Conservation (phyloP, 2,113 vertebrate genomes). For the Cricetomys ansorgei region DNA sequence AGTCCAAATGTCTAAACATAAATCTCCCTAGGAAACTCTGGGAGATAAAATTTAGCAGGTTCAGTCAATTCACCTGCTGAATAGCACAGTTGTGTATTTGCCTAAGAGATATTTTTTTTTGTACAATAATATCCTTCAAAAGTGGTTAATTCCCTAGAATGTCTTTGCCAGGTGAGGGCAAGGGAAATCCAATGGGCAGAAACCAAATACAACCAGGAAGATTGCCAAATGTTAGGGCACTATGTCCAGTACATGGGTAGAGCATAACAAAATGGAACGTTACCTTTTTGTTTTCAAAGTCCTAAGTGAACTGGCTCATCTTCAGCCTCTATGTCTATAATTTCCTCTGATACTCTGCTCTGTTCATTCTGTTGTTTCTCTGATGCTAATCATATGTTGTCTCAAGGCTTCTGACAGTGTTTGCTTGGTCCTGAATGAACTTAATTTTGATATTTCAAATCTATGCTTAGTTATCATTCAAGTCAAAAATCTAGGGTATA, state of each 20-base stretch:
- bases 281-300: neutral
- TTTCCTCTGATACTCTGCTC: no score
- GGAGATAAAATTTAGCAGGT: neutral
- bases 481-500: neutral
- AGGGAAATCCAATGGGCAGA: neutral
- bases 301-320: no score
- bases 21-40: neutral
- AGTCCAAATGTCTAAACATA: neutral
- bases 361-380: neutral
- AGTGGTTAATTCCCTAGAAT: neutral
- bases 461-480: neutral
- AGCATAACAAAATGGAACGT: neutral
- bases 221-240: neutral
- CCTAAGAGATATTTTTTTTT: neutral
- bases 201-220: neutral
- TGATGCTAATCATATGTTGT: neutral
- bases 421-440: neutral
- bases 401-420: neutral
- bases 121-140: neutral
- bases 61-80: neutral
- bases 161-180: no score
- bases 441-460: neutral
- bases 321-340: neutral
- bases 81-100: neutral
- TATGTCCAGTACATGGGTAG: neutral